These are phyloP conservation scores for Epizoanthus stellaris DNA, from an alignment of 92 coral and sea anemone genomes.

Conservation along the genomic window DNA sequence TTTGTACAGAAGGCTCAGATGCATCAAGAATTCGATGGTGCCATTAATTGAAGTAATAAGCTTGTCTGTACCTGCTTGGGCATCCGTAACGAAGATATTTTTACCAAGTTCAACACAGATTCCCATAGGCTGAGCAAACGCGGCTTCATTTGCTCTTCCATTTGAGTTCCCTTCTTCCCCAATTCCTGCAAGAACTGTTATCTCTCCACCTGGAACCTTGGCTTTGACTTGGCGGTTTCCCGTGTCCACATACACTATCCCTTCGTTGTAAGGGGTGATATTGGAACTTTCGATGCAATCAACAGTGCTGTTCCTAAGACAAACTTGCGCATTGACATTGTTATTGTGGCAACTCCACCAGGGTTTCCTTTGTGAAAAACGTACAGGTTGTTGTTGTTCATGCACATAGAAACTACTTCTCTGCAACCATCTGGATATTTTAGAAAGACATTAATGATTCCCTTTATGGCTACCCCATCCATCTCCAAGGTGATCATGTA, in stretches of 20 bases:
- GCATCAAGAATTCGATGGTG: neutral
- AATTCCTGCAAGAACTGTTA: conserved; percentile 40
- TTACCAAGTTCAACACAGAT: conserved; percentile 31
- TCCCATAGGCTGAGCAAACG: conserved; percentile 42
- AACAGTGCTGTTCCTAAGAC: conserved; percentile 26
- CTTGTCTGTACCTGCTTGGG: conserved; percentile 40
- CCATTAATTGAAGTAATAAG: conserved; percentile 21
- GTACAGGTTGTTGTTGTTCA: conserved; percentile 26
- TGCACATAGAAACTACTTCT: conserved; percentile 31
- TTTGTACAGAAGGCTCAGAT: conserved; percentile 25
- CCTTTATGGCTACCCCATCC: conserved; percentile 5
- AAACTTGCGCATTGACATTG: conserved; percentile 41
- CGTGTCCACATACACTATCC: conserved; percentile 39
- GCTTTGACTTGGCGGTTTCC: conserved; percentile 33
- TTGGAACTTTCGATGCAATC: conserved; percentile 47
- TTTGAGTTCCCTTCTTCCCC: conserved; percentile 33
- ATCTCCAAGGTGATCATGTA: conserved; percentile 40
- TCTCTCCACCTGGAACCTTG: conserved; percentile 43
- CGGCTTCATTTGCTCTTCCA: conserved; percentile 14
- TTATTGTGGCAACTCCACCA: conserved; percentile 35
- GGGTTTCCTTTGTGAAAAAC: conserved; percentile 36
- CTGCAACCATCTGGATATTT: conserved; percentile 38
- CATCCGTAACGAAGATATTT: conserved; percentile 34
- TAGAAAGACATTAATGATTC: neutral
- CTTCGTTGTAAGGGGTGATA: conserved; percentile 36